These are phyloP conservation scores for Myrmecophaga tridactyla DNA, from an alignment of 2,113 vertebrate genomes.

Conservation along the genomic window DNA sequence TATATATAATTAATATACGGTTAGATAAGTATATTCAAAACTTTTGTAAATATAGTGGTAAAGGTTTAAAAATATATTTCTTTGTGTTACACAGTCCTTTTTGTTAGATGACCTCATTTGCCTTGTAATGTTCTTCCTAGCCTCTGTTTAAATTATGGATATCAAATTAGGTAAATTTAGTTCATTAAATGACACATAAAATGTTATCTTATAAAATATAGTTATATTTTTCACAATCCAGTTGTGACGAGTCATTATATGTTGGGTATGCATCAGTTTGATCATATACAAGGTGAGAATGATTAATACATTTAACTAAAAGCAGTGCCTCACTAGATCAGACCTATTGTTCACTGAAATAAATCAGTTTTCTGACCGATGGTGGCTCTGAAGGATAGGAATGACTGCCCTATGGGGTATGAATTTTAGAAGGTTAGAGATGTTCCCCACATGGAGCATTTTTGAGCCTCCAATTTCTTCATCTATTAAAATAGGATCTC, in stretches of 20 bases:
- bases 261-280: neutral
- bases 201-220: constrained; percentile 5
- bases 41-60: neutral
- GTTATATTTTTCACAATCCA: constrained; percentile 16
- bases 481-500: constrained; percentile 12
- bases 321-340: neutral
- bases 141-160: constrained; percentile 20
- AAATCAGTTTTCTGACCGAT: neutral
- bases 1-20: neutral
- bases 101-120: constrained; percentile 31
- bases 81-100: neutral
- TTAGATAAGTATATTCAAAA: constrained; percentile 20
- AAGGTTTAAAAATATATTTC: constrained; percentile 37
- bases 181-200: constrained; percentile 3
- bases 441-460: neutral
- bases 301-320: neutral
- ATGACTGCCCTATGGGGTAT: neutral
- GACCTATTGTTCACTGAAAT: neutral
- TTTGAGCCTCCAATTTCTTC: neutral
- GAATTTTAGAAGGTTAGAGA: neutral
- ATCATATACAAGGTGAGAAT: neutral
- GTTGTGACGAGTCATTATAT: neutral
- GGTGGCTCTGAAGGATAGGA: neutral
- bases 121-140: constrained; percentile 25
- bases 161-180: constrained; percentile 32